Evolutionary conservation across 2,797 vertebrate species (phyloP).

Genomic region (Sebastes cheni): DNA sequence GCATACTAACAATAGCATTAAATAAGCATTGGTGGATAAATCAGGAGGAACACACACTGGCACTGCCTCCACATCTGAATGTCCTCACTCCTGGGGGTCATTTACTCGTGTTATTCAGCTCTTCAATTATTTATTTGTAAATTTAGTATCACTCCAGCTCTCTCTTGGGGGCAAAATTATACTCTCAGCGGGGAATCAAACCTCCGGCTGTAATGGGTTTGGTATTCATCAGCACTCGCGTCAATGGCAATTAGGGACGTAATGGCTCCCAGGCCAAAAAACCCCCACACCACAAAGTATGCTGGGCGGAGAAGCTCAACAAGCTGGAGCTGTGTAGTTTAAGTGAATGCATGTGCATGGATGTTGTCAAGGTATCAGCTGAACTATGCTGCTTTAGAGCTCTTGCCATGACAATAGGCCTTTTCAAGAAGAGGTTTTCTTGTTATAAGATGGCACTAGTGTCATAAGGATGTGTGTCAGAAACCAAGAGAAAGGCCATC

Average conservation of each 20-base stretch:
- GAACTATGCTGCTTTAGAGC: background rate
- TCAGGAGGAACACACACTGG: constrained; percentile 33
- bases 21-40: constrained; percentile 41
- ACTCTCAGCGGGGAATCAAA: constrained; percentile 67
- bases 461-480: constrained; percentile 20
- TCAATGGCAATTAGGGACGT: constrained; percentile 69
- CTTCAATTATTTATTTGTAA: constrained; percentile 79
- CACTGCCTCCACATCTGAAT: constrained; percentile 26
- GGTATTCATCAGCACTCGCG: constrained; percentile 67
- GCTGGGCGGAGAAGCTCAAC: constrained; percentile 45
- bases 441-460: constrained; percentile 20
- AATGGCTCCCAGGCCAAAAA: constrained; percentile 60
- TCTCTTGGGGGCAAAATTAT: constrained; percentile 67
- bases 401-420: constrained; percentile 1
- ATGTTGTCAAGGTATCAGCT: constrained; percentile 7
- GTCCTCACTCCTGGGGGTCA: constrained; percentile 65
- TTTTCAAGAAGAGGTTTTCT: constrained; percentile 33
- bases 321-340: constrained; percentile 26
- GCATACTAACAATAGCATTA: constrained; percentile 50
- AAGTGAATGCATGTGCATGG: background rate
- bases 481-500: constrained; percentile 44
- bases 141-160: constrained; percentile 67
- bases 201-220: constrained; percentile 59
- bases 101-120: constrained; percentile 62
- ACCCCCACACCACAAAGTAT: constrained; percentile 14